Conservation (phyloP, 2,888 invertebrate genomes). For the Leptinotarsa rubiginosa region DNA sequence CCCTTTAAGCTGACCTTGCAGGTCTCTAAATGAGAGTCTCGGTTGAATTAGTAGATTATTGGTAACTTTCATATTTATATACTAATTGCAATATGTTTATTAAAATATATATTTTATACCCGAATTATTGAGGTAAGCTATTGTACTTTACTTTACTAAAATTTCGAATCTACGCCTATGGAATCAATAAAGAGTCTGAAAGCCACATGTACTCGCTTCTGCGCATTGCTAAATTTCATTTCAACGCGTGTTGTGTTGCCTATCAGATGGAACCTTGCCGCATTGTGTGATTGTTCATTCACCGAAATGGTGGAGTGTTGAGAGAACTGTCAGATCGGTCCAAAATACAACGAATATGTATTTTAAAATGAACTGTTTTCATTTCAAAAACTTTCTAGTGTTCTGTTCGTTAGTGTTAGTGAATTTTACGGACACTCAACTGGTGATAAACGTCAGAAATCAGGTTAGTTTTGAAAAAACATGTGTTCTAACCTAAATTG, state of each 20-base stretch:
- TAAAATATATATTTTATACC: too few relatives aligned
- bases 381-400: slow-evolving; percentile 39
- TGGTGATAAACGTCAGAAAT: slow-evolving; percentile 64
- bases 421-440: slow-evolving; percentile 56
- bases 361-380: slow-evolving; percentile 44
- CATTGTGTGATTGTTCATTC: slow-evolving; percentile 53
- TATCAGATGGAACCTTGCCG: slow-evolving; percentile 46
- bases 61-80: too few relatives aligned
- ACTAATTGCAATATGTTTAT: too few relatives aligned
- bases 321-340: slow-evolving; percentile 44
- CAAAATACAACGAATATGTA: slow-evolving; percentile 44
- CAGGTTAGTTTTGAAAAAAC: slow-evolving; percentile 57
- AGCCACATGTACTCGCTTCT: slow-evolving; percentile 43
- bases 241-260: slow-evolving; percentile 54
- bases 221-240: slow-evolving; percentile 39
- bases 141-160: neutral
- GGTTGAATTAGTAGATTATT: too few relatives aligned
- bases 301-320: slow-evolving; percentile 49
- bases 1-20: too few relatives aligned
- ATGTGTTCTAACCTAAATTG: slow-evolving; percentile 52
- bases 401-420: slow-evolving; percentile 51
- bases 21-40: too few relatives aligned
- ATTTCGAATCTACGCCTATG: slow-evolving; percentile 38
- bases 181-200: slow-evolving; percentile 43
- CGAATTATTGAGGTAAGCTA: neutral